phyloP scores from a whole-genome alignment of 1,140 invertebrate genomes.

The Temnothorax longispinosus region DNA sequence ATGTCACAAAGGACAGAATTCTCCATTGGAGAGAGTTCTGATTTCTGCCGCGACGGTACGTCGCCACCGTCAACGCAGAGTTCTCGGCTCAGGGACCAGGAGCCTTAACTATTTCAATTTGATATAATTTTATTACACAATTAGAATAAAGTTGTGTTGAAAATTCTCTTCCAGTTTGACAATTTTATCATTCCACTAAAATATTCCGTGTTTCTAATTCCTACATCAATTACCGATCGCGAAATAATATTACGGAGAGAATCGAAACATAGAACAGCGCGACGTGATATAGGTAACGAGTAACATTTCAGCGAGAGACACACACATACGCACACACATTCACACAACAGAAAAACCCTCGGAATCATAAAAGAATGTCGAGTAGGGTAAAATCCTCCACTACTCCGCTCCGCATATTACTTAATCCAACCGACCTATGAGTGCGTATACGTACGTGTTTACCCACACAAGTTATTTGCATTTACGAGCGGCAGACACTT shows the following conservation, averaged over 20 bases:
- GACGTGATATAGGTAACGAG: not conserved
- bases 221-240: not conserved
- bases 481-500: conserved; percentile 76
- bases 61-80: no score
- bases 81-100: no score
- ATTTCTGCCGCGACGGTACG: no score
- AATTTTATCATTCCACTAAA: not conserved
- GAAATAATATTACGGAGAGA: conserved; percentile 18
- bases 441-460: conserved; percentile 1
- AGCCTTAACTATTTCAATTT: not conserved
- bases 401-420: not conserved
- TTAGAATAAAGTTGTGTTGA: not conserved
- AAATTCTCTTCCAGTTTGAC: not conserved
- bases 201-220: not conserved
- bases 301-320: not conserved
- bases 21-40: no score
- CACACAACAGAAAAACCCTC: not conserved
- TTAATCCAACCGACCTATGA: conserved; percentile 37
- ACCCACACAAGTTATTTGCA: conserved; percentile 73
- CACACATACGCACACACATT: not conserved
- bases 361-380: conserved; percentile 37
- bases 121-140: not conserved
- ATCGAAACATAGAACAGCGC: not conserved
- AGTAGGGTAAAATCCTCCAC: conserved; percentile 3
- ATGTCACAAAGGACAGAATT: no score